Percentiles rank a stretch among this genome's conserved stretches.
These are phyloP conservation scores for Archocentrus centrarchus DNA, from an alignment of 2,113 vertebrate genomes.

Conservation along the genomic window DNA sequence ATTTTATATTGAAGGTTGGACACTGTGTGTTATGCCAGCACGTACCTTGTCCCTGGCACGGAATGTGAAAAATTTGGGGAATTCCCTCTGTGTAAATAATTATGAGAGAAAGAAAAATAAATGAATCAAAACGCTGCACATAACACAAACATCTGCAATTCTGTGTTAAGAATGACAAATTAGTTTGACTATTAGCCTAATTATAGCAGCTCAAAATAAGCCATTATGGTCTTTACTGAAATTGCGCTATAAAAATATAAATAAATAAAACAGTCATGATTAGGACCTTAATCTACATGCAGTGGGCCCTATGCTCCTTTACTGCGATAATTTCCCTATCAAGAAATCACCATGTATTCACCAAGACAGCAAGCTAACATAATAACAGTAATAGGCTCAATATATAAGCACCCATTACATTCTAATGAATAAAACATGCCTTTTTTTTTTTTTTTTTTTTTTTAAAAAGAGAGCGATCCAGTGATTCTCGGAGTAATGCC, in stretches of 20 bases:
- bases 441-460: slow-evolving; percentile 31
- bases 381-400: slow-evolving; percentile 34
- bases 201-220: slow-evolving; percentile 9
- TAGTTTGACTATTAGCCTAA: not conserved
- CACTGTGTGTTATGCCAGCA: not conserved
- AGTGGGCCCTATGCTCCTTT: not conserved
- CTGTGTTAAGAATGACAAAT: slow-evolving; percentile 1
- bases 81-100: slow-evolving; percentile 89
- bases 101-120: not conserved
- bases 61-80: slow-evolving; percentile 99
- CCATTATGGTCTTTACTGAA: not conserved
- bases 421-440: slow-evolving; percentile 71
- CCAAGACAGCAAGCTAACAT: slow-evolving; percentile 25
- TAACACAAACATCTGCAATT: not conserved
- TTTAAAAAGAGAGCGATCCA: not conserved
- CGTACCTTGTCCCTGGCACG: slow-evolving; percentile 96
- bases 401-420: slow-evolving; percentile 24
- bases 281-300: slow-evolving; percentile 10
- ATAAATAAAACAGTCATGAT: slow-evolving; percentile 11
- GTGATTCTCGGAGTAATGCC: slow-evolving; percentile 51
- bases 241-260: not conserved
- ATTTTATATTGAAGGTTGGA: not conserved
- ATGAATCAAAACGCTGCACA: not conserved
- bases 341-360: slow-evolving; percentile 52
- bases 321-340: slow-evolving; percentile 23